Base-by-base conservation (phyloP, 2,888 invertebrate species). In the Calameuta idolon region DNA sequence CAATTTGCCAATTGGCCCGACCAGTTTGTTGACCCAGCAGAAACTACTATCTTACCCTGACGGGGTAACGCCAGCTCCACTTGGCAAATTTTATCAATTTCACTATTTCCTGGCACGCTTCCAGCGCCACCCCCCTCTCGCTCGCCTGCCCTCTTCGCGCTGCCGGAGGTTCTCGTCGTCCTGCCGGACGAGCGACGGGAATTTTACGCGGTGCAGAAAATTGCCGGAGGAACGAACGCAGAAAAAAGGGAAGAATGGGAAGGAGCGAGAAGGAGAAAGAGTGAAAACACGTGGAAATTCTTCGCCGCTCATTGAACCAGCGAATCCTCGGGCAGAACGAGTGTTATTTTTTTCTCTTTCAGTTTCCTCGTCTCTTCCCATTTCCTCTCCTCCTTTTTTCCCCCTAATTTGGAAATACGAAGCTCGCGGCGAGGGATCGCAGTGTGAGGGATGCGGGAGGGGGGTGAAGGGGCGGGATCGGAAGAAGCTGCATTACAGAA, bases 61-160 rank as follows among this genome's bases (percentile, higher is more conserved):
- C 73, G 76, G 77, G 69, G 80, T 80, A 80, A 78, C 74, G 79
- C 80, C 77, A 77, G 77, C 77, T 81, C 81, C 81, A 83, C 82
- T 84, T 85, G 87, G 84, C 84, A 83, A 87, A 87, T 87, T 88
- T 87, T 87, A 87, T 87, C 86, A 87, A 87, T 89, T 87, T 85
- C 79, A 81, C 84, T 84, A 85, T 86, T 87, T 87, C 84, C 83
- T 89, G 88, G 88, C 87, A 30, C 40, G 15, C 69, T 73, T 84
- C 87, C 87, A 87, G 81, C 79, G 81, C 79, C 31, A 71, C 75
- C 69, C 35, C 5, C 4, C 15, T 12, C 15, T 40, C 15, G 1
- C 12, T 12, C 40, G 1, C 4, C 15, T 5, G 4, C 40, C 40
- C 23, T 1, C 40, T 5, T 23, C 23, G 0, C 15, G 23, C 55